Evolutionary conservation across 2,888 invertebrate genomes (phyloP).

Genomic region (Drosophila eohydei): DNA sequence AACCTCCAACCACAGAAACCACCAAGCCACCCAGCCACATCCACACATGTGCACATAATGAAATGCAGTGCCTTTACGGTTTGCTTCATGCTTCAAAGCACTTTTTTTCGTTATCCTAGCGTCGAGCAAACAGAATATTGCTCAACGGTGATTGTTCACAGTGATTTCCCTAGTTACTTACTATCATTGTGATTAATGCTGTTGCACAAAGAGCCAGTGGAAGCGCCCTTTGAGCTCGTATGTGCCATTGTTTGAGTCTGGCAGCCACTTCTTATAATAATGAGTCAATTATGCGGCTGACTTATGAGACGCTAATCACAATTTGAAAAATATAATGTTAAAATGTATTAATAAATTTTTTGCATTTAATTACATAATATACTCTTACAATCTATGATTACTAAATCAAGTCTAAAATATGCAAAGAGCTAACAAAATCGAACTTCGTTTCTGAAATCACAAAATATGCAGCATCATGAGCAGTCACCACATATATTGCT

Average conservation of each 20-base stretch:
- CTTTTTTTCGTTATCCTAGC: constrained; percentile 32
- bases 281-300: background rate
- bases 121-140: constrained; percentile 18
- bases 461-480: background rate
- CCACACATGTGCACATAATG: constrained; percentile 17
- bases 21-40: constrained; percentile 30
- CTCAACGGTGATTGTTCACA: constrained; percentile 38
- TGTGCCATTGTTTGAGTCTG: background rate
- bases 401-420: too few relatives aligned
- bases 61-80: constrained; percentile 29
- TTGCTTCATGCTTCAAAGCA: constrained; percentile 54
- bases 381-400: too few relatives aligned
- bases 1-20: constrained; percentile 63
- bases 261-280: background rate
- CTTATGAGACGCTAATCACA: background rate
- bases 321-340: background rate
- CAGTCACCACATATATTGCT: constrained; percentile 9
- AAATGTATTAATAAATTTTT: background rate
- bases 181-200: constrained; percentile 7
- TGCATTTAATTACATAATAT: background rate
- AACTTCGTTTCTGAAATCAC: constrained; percentile 2
- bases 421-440: background rate
- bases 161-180: constrained; percentile 47
- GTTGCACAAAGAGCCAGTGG: background rate
- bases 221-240: background rate